A percentile compares a stretch with the other conserved stretches of the same genome.
Conservation (phyloP, 2,888 invertebrate genomes). For the Drosophila putrida region DNA sequence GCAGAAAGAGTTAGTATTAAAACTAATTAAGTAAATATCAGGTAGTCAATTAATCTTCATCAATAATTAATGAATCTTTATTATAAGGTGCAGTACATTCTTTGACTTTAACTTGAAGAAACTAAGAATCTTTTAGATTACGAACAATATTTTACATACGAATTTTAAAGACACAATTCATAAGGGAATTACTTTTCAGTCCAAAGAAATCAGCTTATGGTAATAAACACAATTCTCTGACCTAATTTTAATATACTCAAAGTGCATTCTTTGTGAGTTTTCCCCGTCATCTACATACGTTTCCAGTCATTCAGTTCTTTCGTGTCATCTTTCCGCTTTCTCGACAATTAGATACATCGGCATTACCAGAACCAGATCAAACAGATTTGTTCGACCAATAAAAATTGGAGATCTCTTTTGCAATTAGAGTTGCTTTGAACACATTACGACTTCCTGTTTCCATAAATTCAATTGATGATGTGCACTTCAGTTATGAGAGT, state of each 20-base stretch:
- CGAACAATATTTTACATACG: too few relatives aligned
- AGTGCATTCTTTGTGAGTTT: conserved; percentile 2
- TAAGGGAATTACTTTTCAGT: neutral
- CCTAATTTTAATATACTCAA: conserved; percentile 19
- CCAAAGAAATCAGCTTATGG: conserved; percentile 9
- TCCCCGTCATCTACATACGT: conserved; percentile 15
- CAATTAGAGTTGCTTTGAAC: conserved; percentile 47
- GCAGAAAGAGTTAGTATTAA: neutral
- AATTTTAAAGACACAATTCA: neutral
- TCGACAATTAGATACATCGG: conserved; percentile 22
- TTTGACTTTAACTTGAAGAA: too few relatives aligned
- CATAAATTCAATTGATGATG: conserved; percentile 43
- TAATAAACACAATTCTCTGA: conserved; percentile 10
- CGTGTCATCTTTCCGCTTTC: conserved; percentile 50
- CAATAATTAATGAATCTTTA: too few relatives aligned
- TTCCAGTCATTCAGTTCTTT: conserved; percentile 22
- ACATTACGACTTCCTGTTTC: conserved; percentile 53
- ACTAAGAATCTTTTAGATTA: neutral
- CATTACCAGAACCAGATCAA: conserved; percentile 29
- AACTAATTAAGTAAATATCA: neutral
- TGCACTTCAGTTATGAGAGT: conserved; percentile 21
- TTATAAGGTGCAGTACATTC: too few relatives aligned
- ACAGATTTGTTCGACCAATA: conserved; percentile 18
- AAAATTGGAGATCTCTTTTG: conserved; percentile 1
- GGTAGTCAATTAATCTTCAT: neutral